phyloP scores from a whole-genome alignment of 23 tunicate species.

The Oikopleura vanhoeffeni region DNA sequence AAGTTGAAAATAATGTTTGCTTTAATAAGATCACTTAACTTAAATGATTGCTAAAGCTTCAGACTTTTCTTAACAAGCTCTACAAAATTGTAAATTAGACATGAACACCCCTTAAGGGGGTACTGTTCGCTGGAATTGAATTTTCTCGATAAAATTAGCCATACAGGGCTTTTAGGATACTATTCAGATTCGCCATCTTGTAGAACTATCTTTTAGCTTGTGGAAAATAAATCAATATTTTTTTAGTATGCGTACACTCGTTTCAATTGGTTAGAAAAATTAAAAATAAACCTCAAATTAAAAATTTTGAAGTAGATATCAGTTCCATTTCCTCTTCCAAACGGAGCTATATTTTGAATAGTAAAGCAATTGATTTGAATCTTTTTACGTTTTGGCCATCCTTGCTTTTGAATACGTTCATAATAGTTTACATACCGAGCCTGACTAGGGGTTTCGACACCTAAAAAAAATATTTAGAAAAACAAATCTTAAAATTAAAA shows the following conservation, averaged over 20 bases:
- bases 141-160: no score
- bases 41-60: no score
- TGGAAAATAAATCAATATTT: no score
- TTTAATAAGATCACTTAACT: no score
- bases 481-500: neutral
- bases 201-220: no score
- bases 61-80: no score
- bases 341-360: neutral
- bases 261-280: neutral
- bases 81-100: no score
- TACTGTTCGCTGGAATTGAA: no score
- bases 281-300: neutral
- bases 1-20: no score
- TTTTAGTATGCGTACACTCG: neutral
- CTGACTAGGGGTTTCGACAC: constrained; percentile 93
- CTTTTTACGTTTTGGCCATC: constrained; percentile 15
- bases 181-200: no score
- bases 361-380: constrained; percentile 14
- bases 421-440: constrained; percentile 76
- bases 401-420: constrained; percentile 32
- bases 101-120: no score
- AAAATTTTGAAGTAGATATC: neutral
- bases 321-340: neutral
- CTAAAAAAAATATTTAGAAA: neutral
- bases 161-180: no score